Percentiles rank a stretch among this genome's conserved stretches.
Evolutionary conservation across 2,113 vertebrate genomes (phyloP).

Genomic region (Melanocharis versteri): DNA sequence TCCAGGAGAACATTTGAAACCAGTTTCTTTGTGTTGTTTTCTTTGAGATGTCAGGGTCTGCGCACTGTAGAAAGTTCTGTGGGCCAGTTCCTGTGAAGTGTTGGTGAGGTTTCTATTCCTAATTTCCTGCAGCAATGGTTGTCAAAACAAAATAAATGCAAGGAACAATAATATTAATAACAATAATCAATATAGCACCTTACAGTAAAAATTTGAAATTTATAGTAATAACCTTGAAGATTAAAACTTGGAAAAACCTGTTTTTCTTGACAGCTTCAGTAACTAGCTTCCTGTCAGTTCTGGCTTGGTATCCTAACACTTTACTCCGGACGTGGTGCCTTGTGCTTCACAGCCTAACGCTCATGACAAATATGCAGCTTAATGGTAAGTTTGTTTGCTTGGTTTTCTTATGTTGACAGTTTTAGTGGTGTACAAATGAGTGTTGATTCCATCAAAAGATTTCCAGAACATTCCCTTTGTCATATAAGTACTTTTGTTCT

Average conservation of each 20-base stretch:
- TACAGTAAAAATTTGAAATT: neutral
- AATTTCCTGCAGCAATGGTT: neutral
- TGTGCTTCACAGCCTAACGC: conserved; percentile 95
- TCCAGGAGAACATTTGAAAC: neutral
- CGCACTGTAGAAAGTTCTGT: neutral
- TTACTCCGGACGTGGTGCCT: conserved; percentile 95
- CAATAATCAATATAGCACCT: neutral
- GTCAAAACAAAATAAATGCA: neutral
- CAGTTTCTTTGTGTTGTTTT: neutral
- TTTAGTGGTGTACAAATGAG: neutral
- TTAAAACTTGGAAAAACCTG: neutral
- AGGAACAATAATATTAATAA: neutral
- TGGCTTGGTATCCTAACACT: conserved; percentile 97
- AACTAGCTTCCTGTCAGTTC: conserved; percentile 91
- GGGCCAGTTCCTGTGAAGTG: neutral
- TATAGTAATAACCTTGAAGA: neutral
- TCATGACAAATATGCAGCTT: conserved; percentile 98
- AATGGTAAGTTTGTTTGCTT: conserved; percentile 78
- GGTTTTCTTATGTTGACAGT: neutral
- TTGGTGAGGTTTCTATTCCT: neutral
- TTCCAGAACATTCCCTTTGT: neutral
- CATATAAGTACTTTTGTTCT: neutral
- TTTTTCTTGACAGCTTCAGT: conserved; percentile 84
- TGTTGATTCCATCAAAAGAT: neutral
- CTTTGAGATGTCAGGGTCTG: neutral